These are phyloP conservation scores for Scaptomyza graminum DNA, from an alignment of 1,140 invertebrate species.

Conservation along the genomic window DNA sequence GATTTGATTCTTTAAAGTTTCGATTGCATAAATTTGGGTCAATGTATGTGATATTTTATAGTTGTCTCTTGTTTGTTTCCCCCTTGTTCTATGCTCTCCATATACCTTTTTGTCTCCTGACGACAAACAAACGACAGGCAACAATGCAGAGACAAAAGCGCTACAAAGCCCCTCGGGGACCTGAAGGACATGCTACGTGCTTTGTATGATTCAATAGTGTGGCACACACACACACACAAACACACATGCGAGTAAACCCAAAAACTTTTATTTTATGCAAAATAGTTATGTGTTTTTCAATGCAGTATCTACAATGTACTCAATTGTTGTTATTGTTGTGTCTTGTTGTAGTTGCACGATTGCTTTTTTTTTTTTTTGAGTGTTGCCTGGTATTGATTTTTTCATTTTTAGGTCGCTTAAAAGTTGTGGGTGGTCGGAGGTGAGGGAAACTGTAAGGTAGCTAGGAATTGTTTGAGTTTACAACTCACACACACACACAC, in stretches of 20 bases:
- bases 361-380: slow-evolving; percentile 23
- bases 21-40: slow-evolving; percentile 72
- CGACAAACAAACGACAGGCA: slow-evolving; percentile 64
- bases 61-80: slow-evolving; percentile 12
- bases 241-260: slow-evolving; percentile 10
- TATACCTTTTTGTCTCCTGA: slow-evolving; percentile 54
- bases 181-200: slow-evolving; percentile 55
- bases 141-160: slow-evolving; percentile 64
- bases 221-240: slow-evolving; percentile 8
- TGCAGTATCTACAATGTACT: slow-evolving; percentile 53
- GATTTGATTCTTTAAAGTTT: slow-evolving; percentile 59
- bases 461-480: slow-evolving; percentile 24
- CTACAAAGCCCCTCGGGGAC: slow-evolving; percentile 27
- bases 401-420: slow-evolving; percentile 69
- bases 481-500: slow-evolving; percentile 12
- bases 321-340: slow-evolving; percentile 44
- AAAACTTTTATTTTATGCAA: slow-evolving; percentile 77
- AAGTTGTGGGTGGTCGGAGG: slow-evolving; percentile 19
- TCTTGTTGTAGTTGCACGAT: slow-evolving; percentile 21
- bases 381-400: slow-evolving; percentile 66
- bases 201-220: slow-evolving; percentile 60
- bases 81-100: slow-evolving; percentile 2
- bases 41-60: slow-evolving; percentile 52
- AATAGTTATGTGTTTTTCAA: slow-evolving; percentile 69
- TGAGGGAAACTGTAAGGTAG: slow-evolving; percentile 16